phyloP scores from a whole-genome alignment of 2,797 vertebrate genomes.

The Macrochelys suwanniensis region DNA sequence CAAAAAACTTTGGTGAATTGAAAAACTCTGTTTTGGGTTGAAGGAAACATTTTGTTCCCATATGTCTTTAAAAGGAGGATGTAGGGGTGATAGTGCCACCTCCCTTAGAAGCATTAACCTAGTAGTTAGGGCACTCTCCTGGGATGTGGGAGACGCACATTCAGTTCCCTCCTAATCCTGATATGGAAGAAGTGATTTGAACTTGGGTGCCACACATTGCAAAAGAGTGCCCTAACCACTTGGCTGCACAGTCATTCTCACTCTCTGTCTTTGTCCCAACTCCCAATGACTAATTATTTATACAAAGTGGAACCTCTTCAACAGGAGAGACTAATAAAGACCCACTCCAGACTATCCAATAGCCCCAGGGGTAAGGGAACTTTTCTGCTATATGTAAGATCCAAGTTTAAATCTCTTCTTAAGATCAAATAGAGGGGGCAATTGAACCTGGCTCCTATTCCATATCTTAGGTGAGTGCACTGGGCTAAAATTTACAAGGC shows the following conservation, averaged over 20 bases:
- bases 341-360: background rate
- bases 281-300: background rate
- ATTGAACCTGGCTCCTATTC: background rate
- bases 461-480: background rate
- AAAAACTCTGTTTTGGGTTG: background rate
- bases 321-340: background rate
- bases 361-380: background rate
- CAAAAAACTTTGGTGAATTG: background rate
- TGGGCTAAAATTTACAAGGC: background rate
- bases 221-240: background rate
- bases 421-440: background rate
- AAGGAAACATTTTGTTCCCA: background rate
- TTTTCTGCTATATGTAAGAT: background rate
- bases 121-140: background rate
- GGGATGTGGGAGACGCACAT: background rate
- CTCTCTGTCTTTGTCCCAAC: background rate
- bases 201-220: background rate
- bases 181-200: background rate
- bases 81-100: background rate
- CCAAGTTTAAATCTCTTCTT: background rate
- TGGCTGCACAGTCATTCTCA: background rate
- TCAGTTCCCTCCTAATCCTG: background rate
- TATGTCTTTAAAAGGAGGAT: background rate
- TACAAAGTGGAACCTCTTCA: background rate
- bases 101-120: background rate